Percentiles rank a stretch among this genome's conserved stretches.
Evolutionary conservation across 2,797 vertebrate genomes (phyloP).

Genomic region (Mus spretus): DNA sequence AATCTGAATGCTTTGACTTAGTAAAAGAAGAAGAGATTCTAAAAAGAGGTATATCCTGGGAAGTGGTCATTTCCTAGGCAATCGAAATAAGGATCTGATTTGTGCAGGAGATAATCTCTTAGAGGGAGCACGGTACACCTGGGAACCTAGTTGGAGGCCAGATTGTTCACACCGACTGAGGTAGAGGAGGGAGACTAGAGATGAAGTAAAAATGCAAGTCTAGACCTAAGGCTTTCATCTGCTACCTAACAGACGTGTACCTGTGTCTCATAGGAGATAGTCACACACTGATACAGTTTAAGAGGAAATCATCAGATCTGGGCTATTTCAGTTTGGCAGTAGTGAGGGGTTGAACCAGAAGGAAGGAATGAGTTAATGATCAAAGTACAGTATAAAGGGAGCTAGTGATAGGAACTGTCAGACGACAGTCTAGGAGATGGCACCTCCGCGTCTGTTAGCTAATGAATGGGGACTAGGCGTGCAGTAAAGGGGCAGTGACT

Average conservation of each 20-base stretch:
- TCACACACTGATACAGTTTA: not conserved
- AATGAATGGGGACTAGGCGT: not conserved
- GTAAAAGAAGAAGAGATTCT: not conserved
- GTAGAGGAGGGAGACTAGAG: not conserved
- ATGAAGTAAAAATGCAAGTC: conserved; percentile 2
- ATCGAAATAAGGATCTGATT: not conserved
- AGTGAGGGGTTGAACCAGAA: conserved; percentile 14
- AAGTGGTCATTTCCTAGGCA: conserved; percentile 48
- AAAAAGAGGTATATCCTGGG: not conserved
- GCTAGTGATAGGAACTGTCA: not conserved
- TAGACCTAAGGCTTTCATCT: not conserved
- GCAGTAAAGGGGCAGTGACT: not conserved
- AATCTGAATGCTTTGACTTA: not conserved
- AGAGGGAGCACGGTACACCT: not conserved
- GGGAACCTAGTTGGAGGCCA: not conserved
- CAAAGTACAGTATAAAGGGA: not conserved
- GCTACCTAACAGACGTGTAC: not conserved
- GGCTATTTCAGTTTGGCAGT: not conserved
- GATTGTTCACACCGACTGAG: not conserved
- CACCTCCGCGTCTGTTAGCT: not conserved
- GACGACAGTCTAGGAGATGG: not conserved
- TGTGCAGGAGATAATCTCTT: not conserved
- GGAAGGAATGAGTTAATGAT: not conserved
- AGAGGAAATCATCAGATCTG: not conserved
- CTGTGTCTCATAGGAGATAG: conserved; percentile 17